phyloP scores from a whole-genome alignment of 2,888 invertebrate species.

The Blastobasis adustella region DNA sequence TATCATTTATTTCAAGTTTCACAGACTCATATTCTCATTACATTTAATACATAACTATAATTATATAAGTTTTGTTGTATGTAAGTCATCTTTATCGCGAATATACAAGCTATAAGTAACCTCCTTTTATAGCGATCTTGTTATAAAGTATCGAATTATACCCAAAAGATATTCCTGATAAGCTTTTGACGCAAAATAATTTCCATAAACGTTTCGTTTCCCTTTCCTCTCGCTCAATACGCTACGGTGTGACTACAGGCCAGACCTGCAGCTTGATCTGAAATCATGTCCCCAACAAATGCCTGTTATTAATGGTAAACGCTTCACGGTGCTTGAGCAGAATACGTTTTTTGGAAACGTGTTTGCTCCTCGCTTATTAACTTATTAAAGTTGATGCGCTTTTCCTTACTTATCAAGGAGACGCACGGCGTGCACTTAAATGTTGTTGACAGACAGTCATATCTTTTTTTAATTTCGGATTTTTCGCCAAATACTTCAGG shows the following conservation, averaged over 20 bases:
- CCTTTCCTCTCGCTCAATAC: neutral
- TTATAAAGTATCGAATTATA: too few species aligned
- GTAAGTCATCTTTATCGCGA: too few species aligned
- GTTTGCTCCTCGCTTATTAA: neutral
- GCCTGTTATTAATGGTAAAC: slow-evolving; percentile 21
- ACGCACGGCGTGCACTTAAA: neutral
- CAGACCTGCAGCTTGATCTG: slow-evolving; percentile 9
- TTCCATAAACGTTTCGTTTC: too few species aligned
- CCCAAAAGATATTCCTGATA: too few species aligned
- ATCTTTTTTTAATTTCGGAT: neutral
- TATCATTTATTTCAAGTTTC: too few species aligned
- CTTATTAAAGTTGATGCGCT: neutral
- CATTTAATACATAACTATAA: too few species aligned
- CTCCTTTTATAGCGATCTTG: too few species aligned
- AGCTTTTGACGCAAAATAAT: too few species aligned
- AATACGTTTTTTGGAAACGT: slow-evolving; percentile 5
- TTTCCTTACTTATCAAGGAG: neutral
- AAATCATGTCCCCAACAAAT: slow-evolving; percentile 15
- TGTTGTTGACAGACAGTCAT: neutral
- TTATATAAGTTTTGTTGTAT: too few species aligned
- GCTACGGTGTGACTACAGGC: slow-evolving; percentile 6
- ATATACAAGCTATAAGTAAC: too few species aligned
- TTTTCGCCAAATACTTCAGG: neutral
- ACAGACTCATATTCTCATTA: too few species aligned
- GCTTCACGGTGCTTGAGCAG: slow-evolving; percentile 20